Evolutionary conservation across 2,113 vertebrate species (phyloP), one percentile per base, ranked within the genome.

Genomic region (Thryonomys swinderianus): DNA sequence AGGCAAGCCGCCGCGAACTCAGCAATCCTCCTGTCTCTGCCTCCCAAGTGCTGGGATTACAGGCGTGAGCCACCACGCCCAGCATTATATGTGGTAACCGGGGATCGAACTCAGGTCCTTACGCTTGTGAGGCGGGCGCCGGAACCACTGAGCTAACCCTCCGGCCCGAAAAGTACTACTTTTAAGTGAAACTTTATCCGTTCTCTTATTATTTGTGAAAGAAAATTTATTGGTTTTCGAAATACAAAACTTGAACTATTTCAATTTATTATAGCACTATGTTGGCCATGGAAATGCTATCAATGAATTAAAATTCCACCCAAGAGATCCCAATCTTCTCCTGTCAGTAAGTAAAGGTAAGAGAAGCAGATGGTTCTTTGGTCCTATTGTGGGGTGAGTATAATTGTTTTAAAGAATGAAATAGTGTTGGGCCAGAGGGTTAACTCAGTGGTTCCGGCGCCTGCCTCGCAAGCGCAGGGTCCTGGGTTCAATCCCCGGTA

Each of bases 311-410:
- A 99, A 99, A 98, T 99, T 99, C 98, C 99, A 99, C 73, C 99
- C 99, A 1, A 98, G 99, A 97, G 99, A 99, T 97, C 99, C 99
- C 57, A 99, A 99, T 98, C 99, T 99, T 42, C 99, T 99, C 86
- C 98, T 99, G 93, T 99, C 99, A 71, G 99, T 99, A 97, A 99
- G 99, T 98, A 99, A 99, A 99, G 99, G 99, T 99, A 98, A 98
- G 97, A 89, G 85, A 96, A 97, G 30, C 27, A 81, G 0, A 21
- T 59, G 30, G 45, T 96, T 94, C 37, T 66, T 88, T 83, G 84
- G 71, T 78, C 32, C 16, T 90, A 0, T 61, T 88, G 92, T 87
- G 79, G 88, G 92, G 27, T 42, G 40, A 94, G 90, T 95, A 27
- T 94, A 27, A 48, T 42, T 64, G 16, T 94, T 94, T 85, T 71